phyloP scores from a whole-genome alignment of 2,888 invertebrate species.

The Altica lythri region DNA sequence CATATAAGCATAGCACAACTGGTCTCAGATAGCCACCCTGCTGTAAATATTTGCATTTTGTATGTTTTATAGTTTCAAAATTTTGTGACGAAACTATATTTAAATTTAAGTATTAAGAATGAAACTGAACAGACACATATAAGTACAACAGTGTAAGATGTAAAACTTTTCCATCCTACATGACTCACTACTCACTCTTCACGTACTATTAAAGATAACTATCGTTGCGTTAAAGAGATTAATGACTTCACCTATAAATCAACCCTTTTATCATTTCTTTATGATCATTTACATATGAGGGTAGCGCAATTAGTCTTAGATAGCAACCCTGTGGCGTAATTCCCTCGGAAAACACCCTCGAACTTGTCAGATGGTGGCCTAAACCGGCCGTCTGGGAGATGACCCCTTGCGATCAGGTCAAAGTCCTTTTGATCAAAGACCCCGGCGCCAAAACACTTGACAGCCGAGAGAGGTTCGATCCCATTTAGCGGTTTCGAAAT shows the following conservation, averaged over 20 bases:
- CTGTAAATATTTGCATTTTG: no score
- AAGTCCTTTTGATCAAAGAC: conserved; percentile 50
- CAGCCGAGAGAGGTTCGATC: conserved; percentile 43
- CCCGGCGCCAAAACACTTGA: conserved; percentile 52
- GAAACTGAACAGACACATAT: not conserved
- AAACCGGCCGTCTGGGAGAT: conserved; percentile 40
- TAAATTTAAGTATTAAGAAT: no score
- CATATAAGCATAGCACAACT: no score
- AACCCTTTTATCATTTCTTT: not conserved
- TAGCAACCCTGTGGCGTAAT: conserved; percentile 1
- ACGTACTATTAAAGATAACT: not conserved
- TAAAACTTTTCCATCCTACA: conserved; percentile 4
- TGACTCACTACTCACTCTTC: conserved; percentile 4
- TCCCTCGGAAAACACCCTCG: conserved; percentile 28
- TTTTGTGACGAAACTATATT: no score
- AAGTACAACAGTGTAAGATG: not conserved
- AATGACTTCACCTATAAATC: not conserved
- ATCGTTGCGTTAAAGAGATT: not conserved
- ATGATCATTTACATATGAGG: not conserved
- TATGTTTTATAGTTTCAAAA: no score
- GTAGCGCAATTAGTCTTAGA: not conserved
- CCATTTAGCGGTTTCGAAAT: conserved; percentile 43
- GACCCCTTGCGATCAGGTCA: conserved; percentile 45
- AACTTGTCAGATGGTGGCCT: conserved; percentile 44
- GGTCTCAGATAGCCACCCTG: no score